These are phyloP conservation scores for Clarias platycephalus DNA, from an alignment of 2,797 vertebrate species.

Conservation along the genomic window DNA sequence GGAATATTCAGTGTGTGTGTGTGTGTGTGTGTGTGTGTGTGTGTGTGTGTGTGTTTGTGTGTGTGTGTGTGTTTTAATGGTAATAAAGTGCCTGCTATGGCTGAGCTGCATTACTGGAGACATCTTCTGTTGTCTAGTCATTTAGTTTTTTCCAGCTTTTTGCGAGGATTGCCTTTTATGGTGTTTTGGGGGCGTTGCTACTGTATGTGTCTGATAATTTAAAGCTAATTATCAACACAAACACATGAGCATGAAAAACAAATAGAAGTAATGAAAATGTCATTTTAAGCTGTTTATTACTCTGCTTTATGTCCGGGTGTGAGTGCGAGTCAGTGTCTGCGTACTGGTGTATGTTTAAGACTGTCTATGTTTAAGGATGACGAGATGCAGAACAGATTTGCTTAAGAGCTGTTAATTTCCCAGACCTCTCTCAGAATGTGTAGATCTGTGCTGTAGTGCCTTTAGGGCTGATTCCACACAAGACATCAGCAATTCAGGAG, in stretches of 20 bases:
- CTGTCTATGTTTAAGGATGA: slow-evolving; percentile 8
- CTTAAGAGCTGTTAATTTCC: background rate
- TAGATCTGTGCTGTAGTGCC: slow-evolving; percentile 4
- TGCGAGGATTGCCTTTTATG: background rate
- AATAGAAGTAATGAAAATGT: background rate
- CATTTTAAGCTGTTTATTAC: background rate
- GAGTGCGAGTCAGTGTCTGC: slow-evolving; percentile 18
- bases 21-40: too few species aligned
- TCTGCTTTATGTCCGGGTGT: background rate
- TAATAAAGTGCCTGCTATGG: background rate
- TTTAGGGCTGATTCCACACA: slow-evolving; percentile 8
- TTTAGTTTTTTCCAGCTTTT: background rate
- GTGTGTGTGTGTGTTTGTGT: too few species aligned
- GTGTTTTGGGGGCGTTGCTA: background rate
- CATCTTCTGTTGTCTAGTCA: background rate
- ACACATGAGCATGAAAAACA: background rate
- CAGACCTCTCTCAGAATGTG: slow-evolving; percentile 3
- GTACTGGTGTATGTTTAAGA: slow-evolving; percentile 6
- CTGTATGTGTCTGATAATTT: too few species aligned
- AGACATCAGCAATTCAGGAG: slow-evolving; percentile 9
- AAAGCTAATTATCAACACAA: background rate
- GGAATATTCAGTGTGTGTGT: background rate
- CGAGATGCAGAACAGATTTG: slow-evolving; percentile 13
- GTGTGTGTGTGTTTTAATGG: background rate
- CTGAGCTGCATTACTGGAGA: background rate